Base-by-base conservation (phyloP, 1,140 invertebrate species). In the Coelopa frigida region DNA sequence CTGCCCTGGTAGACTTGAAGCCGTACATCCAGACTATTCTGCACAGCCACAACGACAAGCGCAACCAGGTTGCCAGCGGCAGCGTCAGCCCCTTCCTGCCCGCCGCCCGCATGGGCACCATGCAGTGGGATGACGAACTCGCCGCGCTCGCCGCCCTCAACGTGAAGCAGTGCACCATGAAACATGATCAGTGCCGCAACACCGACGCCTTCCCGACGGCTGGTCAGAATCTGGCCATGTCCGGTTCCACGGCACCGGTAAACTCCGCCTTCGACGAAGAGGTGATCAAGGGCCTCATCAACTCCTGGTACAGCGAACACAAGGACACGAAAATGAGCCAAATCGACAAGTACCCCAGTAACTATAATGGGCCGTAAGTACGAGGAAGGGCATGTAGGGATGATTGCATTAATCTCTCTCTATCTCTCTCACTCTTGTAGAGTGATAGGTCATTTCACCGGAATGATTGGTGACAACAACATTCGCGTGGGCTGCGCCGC, bases 391-490 rank as follows among this genome's bases (percentile, higher is more conserved):
- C n/a, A n/a, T n/a, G n/a, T n/a, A n/a, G n/a, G n/a, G n/a, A n/a
- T n/a, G n/a, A n/a, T n/a, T n/a, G n/a, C n/a, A n/a, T 29, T 18
- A 32, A 43, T 31, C 8, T 32, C 22, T 21, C 8, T 3, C 12
- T 23, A 41, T 12, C 14, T 22, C n/a, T 17, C 31, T 41, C 17
- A 23, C 4, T 17, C n/a, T 33, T 47, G 14, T 20, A 63, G 60
- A 3, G 48, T 54, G 18, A 58, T 63, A 14, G 60, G 60, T 0
- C 60, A 63, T 29, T 63, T 65, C 3, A 61, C 61, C 3, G 54
- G 49, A 6, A 65, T 65, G 61, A 51, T 57, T 24, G 55, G 59
- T 32, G 61, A 64, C 24, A 51, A 57, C 5, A 61, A 51, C 6
- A 57, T 54, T 51, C 51, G 59, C 5, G 29, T 65, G 3, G 62